Percentiles rank a stretch among this genome's conserved stretches.
Conservation (phyloP, 2,113 vertebrate species). For the Spermophilus dauricus region DNA sequence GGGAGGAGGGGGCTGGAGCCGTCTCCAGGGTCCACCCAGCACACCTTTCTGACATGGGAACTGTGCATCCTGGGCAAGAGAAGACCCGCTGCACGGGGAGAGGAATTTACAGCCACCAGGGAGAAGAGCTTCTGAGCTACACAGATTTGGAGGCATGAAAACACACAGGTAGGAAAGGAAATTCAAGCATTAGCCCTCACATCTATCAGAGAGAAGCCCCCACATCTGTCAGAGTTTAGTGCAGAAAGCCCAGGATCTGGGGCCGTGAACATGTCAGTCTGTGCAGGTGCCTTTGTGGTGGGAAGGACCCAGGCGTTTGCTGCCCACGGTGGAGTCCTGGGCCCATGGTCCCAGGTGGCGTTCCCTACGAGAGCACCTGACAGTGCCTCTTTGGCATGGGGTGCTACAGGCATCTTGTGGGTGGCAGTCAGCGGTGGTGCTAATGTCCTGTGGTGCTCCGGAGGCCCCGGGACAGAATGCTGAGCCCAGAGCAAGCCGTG, state of each 20-base stretch:
- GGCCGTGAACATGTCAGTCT: not conserved
- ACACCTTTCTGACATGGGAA: not conserved
- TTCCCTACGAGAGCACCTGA: too few species aligned
- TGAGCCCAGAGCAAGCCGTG: accelerated
- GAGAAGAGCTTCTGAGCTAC: not conserved
- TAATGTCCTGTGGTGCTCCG: accelerated
- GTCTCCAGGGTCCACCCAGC: not conserved
- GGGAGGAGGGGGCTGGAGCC: not conserved
- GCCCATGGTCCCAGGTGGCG: not conserved
- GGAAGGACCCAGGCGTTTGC: accelerated
- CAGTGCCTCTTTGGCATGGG: accelerated
- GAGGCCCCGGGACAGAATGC: accelerated
- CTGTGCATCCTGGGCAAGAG: not conserved
- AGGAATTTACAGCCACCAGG: not conserved
- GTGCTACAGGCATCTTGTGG: accelerated
- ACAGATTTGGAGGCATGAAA: not conserved
- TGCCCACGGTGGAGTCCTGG: accelerated
- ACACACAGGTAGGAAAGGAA: not conserved
- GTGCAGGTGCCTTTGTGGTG: accelerated
- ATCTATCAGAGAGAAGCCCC: not conserved
- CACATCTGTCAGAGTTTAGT: not conserved
- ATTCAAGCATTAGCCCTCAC: not conserved
- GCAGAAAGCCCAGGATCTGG: not conserved
- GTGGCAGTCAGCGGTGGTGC: accelerated
- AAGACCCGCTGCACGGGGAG: accelerated